Percentiles rank a stretch among this genome's conserved stretches.
Evolutionary conservation across 1,140 invertebrate genomes (phyloP).

Genomic region (Zaprionus inermis): DNA sequence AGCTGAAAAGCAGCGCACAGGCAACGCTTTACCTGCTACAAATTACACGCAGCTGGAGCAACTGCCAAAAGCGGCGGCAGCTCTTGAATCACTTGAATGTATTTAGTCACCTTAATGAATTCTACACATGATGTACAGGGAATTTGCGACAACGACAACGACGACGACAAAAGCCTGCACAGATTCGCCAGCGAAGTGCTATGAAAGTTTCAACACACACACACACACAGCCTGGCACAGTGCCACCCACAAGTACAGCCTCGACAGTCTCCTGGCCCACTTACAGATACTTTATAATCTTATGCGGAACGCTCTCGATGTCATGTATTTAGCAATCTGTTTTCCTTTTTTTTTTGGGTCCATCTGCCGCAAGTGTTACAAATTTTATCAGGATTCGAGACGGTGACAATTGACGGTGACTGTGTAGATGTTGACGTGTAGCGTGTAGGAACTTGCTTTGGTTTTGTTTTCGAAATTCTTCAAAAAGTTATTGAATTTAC

Average conservation of each 20-base stretch:
- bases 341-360: slow-evolving; percentile 22
- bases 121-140: slow-evolving; percentile 80
- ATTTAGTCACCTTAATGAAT: slow-evolving; percentile 83
- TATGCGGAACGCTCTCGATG: slow-evolving; percentile 62
- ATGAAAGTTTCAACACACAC: slow-evolving; percentile 62
- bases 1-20: slow-evolving; percentile 18
- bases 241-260: slow-evolving; percentile 20
- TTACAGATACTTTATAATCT: slow-evolving; percentile 71
- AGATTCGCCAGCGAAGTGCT: slow-evolving; percentile 71
- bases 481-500: too few relatives aligned
- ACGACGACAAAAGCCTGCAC: slow-evolving; percentile 73
- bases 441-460: neutral
- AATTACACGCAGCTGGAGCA: slow-evolving; percentile 81
- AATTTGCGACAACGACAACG: slow-evolving; percentile 51
- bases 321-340: slow-evolving; percentile 60
- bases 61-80: slow-evolving; percentile 58
- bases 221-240: slow-evolving; percentile 22
- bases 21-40: slow-evolving; percentile 79
- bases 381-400: slow-evolving; percentile 19
- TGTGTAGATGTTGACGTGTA: slow-evolving; percentile 1
- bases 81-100: slow-evolving; percentile 56
- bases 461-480: neutral
- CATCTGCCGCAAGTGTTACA: slow-evolving; percentile 18
- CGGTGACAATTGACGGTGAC: slow-evolving; percentile 8
- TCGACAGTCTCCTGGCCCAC: slow-evolving; percentile 30